Percentiles rank a stretch among this genome's conserved stretches.
phyloP scores from a whole-genome alignment of 2,888 invertebrate genomes.

The Osmoderma eremita region DNA sequence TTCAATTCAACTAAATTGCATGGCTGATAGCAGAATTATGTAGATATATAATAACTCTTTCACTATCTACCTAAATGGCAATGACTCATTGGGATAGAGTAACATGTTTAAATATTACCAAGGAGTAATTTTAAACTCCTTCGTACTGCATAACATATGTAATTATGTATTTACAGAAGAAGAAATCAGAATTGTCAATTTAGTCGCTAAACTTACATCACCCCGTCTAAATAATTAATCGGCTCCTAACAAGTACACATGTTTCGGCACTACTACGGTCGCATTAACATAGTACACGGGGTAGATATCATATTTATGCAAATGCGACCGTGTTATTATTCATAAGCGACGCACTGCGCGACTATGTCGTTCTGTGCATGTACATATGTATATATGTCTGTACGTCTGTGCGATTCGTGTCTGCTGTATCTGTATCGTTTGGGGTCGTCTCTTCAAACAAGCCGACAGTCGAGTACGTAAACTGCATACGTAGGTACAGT shows the following conservation, averaged over 20 bases:
- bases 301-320: slow-evolving; percentile 10
- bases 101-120: no score
- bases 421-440: background rate
- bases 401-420: background rate
- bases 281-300: background rate
- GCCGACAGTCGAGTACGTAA: background rate
- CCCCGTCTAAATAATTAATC: background rate
- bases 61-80: no score
- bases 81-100: no score
- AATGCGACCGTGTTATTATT: slow-evolving; percentile 1
- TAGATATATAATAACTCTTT: no score
- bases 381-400: background rate
- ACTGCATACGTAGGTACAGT: slow-evolving; percentile 1
- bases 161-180: no score
- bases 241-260: background rate
- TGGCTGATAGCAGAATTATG: no score
- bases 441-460: background rate
- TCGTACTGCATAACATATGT: no score
- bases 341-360: background rate
- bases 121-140: no score
- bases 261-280: background rate
- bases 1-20: no score
- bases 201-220: no score
- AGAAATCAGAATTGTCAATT: no score
- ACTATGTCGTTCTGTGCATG: background rate